These are phyloP conservation scores for Gyps fulvus DNA, from an alignment of 2,113 vertebrate genomes.

Conservation along the genomic window DNA sequence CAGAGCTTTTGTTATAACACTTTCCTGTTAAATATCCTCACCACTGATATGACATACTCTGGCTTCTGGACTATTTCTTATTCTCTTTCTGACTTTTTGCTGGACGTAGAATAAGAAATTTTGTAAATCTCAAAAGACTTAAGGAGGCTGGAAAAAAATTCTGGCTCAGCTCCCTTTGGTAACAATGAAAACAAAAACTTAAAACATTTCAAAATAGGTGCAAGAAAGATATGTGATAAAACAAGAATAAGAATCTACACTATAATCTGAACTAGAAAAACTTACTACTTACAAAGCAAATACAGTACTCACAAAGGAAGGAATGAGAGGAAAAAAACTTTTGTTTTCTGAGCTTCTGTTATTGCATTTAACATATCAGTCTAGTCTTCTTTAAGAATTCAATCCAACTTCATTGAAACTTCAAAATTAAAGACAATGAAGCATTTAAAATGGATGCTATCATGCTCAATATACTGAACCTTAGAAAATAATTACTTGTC, in stretches of 20 bases:
- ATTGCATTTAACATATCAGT: neutral
- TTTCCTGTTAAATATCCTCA: neutral
- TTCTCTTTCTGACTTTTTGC: neutral
- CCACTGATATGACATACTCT: neutral
- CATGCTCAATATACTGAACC: neutral
- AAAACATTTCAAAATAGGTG: neutral
- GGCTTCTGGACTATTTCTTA: neutral
- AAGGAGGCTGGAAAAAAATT: neutral
- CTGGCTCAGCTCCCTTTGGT: neutral
- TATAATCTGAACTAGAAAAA: neutral
- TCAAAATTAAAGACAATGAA: constrained; percentile 40
- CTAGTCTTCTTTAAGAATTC: neutral
- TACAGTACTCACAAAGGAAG: neutral
- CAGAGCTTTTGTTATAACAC: neutral
- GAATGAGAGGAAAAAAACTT: neutral
- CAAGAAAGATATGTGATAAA: neutral
- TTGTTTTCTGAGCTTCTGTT: neutral
- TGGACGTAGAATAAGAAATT: neutral
- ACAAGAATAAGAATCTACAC: neutral
- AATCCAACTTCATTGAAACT: neutral
- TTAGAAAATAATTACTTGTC: constrained; percentile 38
- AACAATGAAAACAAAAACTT: neutral
- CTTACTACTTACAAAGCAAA: neutral
- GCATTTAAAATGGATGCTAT: constrained; percentile 1
- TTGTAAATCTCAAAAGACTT: neutral